Base-by-base conservation (phyloP, 2,113 vertebrate genomes). In the Natator depressus region DNA sequence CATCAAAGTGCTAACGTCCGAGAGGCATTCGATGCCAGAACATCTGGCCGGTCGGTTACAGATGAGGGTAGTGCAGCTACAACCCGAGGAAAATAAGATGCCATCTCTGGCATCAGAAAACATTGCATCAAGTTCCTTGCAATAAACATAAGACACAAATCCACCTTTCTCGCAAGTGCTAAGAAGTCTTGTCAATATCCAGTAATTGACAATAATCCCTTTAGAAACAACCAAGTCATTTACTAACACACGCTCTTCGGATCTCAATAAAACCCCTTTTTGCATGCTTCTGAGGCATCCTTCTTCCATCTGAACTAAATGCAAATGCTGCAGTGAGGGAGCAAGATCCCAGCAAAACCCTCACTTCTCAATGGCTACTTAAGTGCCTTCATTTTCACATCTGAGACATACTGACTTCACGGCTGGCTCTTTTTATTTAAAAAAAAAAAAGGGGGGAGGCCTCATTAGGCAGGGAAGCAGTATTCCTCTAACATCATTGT, bases 1-100 rank as follows among this genome's bases (percentile, higher is more conserved):
- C 96, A 55, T 95, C 91, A 94, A 98, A 98, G 97, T 85, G 94
- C 97, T 89, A 89, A 96, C 93, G 7, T 92, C 94, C 89, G 24
- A 62, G 89, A 95, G 80, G 80, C 91, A 17, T 25, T 27, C 1
- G 1, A 53, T 85, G 85, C 93, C 93, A 89, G 80, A 75, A 51
- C 10, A 84, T 65, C 85, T 47, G 49, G 85, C 89, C 42, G 4
- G 47, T 1, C 38, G 75, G 80, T 84, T 2, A 22, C 76, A 1
- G 38, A 13, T 54, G 72, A 50, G 79, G 65, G 81, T 62, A 49
- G 78, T 17, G 88, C 96, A 91, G 90, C 94, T 87, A 76, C 35
- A 0, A 8, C 96, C 95, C 6, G 10, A 54, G 85, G 85, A 95
- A 91, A 92, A 87, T 93, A 82, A 89, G 95, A 91, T 13, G 31